Evolutionary conservation across 2,797 vertebrate species (phyloP).

Genomic region (Platyrinchus mystaceus): DNA sequence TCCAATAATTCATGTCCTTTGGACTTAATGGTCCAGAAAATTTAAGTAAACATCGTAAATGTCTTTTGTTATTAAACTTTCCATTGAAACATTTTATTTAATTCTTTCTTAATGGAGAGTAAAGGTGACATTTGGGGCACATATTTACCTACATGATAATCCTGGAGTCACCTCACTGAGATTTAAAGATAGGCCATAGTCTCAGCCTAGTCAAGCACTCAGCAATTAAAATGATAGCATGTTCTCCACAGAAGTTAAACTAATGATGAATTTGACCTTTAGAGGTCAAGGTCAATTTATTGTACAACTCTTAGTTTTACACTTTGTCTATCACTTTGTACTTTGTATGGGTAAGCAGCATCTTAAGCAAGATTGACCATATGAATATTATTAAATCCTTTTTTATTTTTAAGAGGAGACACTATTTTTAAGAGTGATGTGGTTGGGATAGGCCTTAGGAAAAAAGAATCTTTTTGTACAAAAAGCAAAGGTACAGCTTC

Average conservation of each 20-base stretch:
- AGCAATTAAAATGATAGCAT: neutral
- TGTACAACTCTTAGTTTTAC: conserved; percentile 15
- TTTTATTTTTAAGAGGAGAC: conserved; percentile 18
- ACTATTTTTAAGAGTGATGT: conserved; percentile 36
- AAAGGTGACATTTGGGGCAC: conserved; percentile 56
- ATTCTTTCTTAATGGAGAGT: conserved; percentile 75
- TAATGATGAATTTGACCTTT: conserved; percentile 40
- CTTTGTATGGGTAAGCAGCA: neutral
- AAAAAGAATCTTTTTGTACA: neutral
- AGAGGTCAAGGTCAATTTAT: conserved; percentile 55
- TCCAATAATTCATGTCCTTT: conserved; percentile 82
- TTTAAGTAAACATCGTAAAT: conserved; percentile 86
- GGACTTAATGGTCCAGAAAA: conserved; percentile 79
- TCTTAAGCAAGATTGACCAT: neutral
- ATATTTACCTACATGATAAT: conserved; percentile 18
- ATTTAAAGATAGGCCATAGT: neutral
- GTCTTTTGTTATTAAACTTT: conserved; percentile 82
- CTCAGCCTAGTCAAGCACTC: neutral
- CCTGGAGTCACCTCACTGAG: conserved; percentile 43
- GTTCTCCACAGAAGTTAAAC: conserved; percentile 16
- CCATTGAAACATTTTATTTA: conserved; percentile 81
- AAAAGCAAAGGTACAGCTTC: neutral
- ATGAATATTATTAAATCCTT: neutral
- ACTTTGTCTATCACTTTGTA: conserved; percentile 15
- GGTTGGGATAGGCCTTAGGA: neutral